A percentile compares a stretch with the other conserved stretches of the same genome.
Evolutionary conservation across 2,113 vertebrate genomes (phyloP).

Genomic region (Alexandromys fortis): DNA sequence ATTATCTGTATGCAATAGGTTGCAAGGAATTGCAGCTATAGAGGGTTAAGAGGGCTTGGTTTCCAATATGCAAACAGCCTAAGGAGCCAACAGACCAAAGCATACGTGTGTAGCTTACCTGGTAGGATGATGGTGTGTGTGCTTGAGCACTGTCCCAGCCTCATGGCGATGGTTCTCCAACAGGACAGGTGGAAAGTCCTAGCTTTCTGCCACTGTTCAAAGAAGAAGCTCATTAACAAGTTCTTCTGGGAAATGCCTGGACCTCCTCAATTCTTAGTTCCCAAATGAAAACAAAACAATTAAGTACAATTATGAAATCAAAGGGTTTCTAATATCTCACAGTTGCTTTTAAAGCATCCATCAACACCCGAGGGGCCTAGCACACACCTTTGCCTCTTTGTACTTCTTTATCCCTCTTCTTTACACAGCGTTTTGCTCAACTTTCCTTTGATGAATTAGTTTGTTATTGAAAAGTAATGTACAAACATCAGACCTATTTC

Average conservation of each 20-base stretch:
- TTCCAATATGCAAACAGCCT: background rate
- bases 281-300: background rate
- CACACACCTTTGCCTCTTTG: background rate
- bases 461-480: conserved; percentile 8
- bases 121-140: background rate
- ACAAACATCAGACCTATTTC: background rate
- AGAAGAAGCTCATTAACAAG: conserved; percentile 49
- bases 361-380: background rate
- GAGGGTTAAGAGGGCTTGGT: background rate
- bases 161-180: background rate
- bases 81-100: background rate
- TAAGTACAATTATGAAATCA: conserved; percentile 38
- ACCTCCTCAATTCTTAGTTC: conserved; percentile 21
- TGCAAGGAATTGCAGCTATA: background rate
- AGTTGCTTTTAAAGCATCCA: background rate
- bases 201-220: conserved; percentile 28
- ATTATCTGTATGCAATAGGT: background rate
- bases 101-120: background rate
- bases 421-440: background rate
- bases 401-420: background rate
- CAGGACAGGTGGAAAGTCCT: background rate
- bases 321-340: background rate
- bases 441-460: conserved; percentile 27
- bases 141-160: background rate
- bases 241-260: conserved; percentile 3